Evolutionary conservation across 2,113 vertebrate species (phyloP), one percentile per base, ranked within the genome.

Genomic region (Corvus moneduloides): DNA sequence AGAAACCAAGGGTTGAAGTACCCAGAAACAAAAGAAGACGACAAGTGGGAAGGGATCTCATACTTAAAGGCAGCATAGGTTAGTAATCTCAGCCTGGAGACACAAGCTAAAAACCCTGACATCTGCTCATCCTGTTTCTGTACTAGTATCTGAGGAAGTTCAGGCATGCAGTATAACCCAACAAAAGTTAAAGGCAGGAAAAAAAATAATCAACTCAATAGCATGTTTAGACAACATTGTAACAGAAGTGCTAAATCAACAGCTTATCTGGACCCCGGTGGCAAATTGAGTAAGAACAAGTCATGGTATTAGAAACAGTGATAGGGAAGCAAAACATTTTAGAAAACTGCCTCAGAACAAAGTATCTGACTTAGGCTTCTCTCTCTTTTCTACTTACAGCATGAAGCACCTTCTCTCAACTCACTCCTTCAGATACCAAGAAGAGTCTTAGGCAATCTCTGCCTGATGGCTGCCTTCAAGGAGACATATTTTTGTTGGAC

Each of bases 191-290:
- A 87, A 97, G 39, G 54, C 10, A 8, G 44, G 26, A 10, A 49
- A 71, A 83, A 73, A 86, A 44, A 68, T 2, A 51, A 72, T 75
- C 35, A 90, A 21, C 76, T 90, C 75, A 71, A 94, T 39, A 86
- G 43, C 67, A 46, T 67, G 90, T 95, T 96, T 95, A 94, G 62
- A 67, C 93, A 96, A 92, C 82, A 88, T 18, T 28, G 52, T 61
- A 81, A 96, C 71, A 83, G 75, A 93, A 93, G 68, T 54, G 79
- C 44, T 91, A 95, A 90, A 59, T 85, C 79, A 95, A 93, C 75
- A 91, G 39, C 92, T 93, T 94, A 90, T 95, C 83, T 88, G 26
- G 39, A 90, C 68, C 83, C 83, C 80, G 93, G 52, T 23, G 35
- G 85, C 90, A 96, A 93, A 88, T 2, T 48, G 35, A 90, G n/a